These are phyloP conservation scores for Eupelmus urozonus DNA, from an alignment of 2,888 invertebrate species.

Conservation along the genomic window DNA sequence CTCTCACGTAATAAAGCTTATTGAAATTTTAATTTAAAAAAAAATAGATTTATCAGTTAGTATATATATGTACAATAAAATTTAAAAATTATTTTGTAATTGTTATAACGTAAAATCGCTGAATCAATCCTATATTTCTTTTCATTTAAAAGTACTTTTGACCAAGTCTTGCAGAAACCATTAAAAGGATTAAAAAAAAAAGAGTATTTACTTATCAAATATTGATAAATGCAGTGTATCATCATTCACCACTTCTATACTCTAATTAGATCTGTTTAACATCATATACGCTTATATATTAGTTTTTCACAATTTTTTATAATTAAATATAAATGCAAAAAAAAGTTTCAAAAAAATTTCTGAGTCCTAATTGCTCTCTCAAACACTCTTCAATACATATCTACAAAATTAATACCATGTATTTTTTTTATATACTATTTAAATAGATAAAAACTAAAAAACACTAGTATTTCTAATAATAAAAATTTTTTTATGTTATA, in stretches of 20 bases:
- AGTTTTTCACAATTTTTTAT: constrained; percentile 16
- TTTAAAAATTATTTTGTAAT: constrained; percentile 13
- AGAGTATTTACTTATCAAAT: constrained; percentile 19
- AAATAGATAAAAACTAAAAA: constrained; percentile 33
- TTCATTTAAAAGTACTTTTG: constrained; percentile 43
- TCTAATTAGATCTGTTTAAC: constrained; percentile 26
- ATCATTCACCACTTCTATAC: constrained; percentile 5
- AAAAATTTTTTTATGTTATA: background rate
- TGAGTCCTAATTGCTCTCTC: constrained; percentile 5
- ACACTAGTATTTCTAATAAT: constrained; percentile 1
- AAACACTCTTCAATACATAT: constrained; percentile 31
- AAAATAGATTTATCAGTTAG: constrained; percentile 51
- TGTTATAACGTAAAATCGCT: constrained; percentile 39
- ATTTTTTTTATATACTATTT: constrained; percentile 22
- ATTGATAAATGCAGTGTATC: constrained; percentile 23
- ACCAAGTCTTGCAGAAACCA: constrained; percentile 20
- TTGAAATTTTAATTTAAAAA: constrained; percentile 49
- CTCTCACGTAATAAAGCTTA: constrained; percentile 29
- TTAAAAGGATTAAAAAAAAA: constrained; percentile 37
- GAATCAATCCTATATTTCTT: constrained; percentile 26
- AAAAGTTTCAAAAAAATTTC: constrained; percentile 32
- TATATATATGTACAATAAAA: constrained; percentile 56
- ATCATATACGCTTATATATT: constrained; percentile 11
- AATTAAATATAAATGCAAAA: constrained; percentile 29
- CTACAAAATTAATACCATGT: constrained; percentile 50